Evolutionary conservation across 2,888 invertebrate genomes (phyloP), one percentile per base, ranked within the genome.

Genomic region (Panzeria rudis): DNA sequence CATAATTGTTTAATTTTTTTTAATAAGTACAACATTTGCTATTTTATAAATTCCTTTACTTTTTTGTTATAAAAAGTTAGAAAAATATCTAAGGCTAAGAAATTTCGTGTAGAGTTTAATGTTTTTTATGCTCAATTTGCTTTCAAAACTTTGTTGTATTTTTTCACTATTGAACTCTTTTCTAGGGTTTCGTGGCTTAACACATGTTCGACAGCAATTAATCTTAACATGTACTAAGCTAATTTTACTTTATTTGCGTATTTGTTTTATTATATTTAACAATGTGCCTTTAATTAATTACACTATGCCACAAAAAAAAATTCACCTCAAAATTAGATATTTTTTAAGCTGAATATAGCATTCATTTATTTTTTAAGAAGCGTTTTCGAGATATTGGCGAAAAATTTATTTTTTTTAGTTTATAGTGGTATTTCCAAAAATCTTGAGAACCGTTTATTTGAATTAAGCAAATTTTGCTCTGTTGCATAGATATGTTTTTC

Each of bases 141-240:
- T 52, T 77, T 29, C 2, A 44, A 50, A 61, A 77, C 71, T 23
- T 73, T 66, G 6, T 29, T 47, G 32, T 23, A 5, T 41, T 59
- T 61, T 62, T 35, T 38, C 52, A 54, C 15, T 17, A 11, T 32
- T 52, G 20, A 11, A 32, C n/a, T 4, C 35, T 76, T 78, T 82
- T 73, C 52, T 85, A 85, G 50, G 81, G 81, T 82, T 85, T 85
- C 82, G 47, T 81, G 78, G 73, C 64, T 73, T 38, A 41, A 15
- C 41, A 59, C 81, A 78, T 78, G 68, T 78, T 69, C 38, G 17
- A 62, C 38, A 78, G n/a, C 82, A 84, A 84, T 86, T 86, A 86
- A 81, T 82, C 84, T 79, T 79, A 82, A 82, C 82, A 83, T 84
- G 79, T 62, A 62, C 71, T 79, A 82, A 84, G 72, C 82, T 68